Evolutionary conservation across 2,113 vertebrate species (phyloP).

Genomic region (Sakesphorus luctuosus): DNA sequence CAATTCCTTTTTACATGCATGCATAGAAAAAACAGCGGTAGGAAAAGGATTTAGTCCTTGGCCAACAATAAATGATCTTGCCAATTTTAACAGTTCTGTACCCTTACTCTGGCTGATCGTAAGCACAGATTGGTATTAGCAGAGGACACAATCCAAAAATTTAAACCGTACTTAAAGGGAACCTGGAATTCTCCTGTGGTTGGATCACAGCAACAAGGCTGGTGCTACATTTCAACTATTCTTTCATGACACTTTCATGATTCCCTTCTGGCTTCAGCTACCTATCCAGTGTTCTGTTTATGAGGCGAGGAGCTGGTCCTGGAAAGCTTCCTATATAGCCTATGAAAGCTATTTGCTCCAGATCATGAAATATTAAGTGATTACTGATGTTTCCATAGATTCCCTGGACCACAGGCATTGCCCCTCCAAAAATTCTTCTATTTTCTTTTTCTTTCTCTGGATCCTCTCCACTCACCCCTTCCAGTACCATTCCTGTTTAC

Average conservation of each 20-base stretch:
- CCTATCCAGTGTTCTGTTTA: neutral
- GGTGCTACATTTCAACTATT: neutral
- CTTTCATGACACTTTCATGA: neutral
- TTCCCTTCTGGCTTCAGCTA: neutral
- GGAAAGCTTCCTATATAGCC: neutral
- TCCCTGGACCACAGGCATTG: neutral
- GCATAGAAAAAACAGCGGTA: neutral
- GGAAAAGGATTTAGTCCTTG: neutral
- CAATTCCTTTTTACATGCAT: neutral
- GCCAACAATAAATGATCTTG: neutral
- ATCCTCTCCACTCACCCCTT: neutral
- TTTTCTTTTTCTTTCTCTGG: neutral
- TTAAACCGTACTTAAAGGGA: neutral
- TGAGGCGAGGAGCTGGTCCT: neutral
- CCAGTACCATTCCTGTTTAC: neutral
- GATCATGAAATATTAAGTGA: neutral
- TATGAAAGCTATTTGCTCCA: neutral
- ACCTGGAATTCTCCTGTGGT: neutral
- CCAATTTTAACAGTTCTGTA: neutral
- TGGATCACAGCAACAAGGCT: neutral
- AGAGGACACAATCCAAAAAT: neutral
- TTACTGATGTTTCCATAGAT: neutral
- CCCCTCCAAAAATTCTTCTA: neutral
- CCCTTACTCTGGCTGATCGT: neutral
- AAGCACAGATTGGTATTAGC: neutral